Evolutionary conservation across 2,888 invertebrate genomes (phyloP).

Genomic region (Fissipunctia ypsillon): DNA sequence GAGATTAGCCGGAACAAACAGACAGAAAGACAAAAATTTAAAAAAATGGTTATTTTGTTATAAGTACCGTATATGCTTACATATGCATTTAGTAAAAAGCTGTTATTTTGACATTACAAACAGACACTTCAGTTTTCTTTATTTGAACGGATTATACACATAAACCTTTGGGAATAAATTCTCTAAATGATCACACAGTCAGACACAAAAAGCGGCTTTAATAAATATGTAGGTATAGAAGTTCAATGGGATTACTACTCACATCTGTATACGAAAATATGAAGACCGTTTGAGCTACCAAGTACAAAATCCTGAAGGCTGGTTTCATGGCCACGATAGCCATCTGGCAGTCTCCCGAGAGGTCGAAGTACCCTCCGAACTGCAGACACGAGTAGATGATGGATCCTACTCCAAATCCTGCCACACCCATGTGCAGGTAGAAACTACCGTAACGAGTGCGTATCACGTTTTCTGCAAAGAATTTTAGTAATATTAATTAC

Average conservation of each 20-base stretch:
- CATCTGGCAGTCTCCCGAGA: conserved; percentile 91
- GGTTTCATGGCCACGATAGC: conserved; percentile 92
- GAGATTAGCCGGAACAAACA: no score
- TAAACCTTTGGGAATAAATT: no score
- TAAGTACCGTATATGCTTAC: no score
- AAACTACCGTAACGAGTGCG: conserved; percentile 91
- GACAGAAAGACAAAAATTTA: no score
- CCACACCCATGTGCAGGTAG: conserved; percentile 92
- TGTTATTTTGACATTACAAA: no score
- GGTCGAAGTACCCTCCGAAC: conserved; percentile 93
- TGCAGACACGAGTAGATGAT: conserved; percentile 93
- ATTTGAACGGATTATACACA: no score
- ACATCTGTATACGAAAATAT: conserved; percentile 93
- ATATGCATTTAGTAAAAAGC: no score
- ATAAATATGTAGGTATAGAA: not conserved
- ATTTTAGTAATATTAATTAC: not conserved
- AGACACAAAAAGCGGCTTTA: not conserved
- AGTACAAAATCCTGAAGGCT: conserved; percentile 91
- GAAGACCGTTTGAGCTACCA: conserved; percentile 93
- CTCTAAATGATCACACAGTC: not conserved
- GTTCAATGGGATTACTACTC: conserved; percentile 69
- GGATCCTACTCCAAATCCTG: conserved; percentile 93
- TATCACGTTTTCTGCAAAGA: conserved; percentile 75
- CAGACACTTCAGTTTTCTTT: no score
- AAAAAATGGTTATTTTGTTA: no score